Evolutionary conservation across 2,113 vertebrate genomes (phyloP).

Genomic region (Leucoraja erinaceus): DNA sequence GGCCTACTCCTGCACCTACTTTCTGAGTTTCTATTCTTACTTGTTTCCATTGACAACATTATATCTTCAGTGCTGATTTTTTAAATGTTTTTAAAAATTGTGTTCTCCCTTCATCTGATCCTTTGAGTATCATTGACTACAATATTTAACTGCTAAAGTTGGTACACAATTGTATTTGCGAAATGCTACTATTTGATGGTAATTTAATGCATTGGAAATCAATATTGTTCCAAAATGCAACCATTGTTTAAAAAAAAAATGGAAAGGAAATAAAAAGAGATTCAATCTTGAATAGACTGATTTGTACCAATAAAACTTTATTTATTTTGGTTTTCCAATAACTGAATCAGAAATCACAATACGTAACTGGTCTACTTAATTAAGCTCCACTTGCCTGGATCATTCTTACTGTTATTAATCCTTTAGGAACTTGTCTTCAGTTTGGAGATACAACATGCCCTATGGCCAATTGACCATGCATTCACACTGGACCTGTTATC

Average conservation of each 20-base stretch:
- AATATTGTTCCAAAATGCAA: not conserved
- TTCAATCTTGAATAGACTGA: not conserved
- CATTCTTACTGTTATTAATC: no score
- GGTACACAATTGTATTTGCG: not conserved
- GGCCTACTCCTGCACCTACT: no score
- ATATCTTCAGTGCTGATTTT: not conserved
- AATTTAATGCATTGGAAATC: not conserved
- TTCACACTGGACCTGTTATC: no score
- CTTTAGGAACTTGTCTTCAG: no score
- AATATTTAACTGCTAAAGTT: not conserved
- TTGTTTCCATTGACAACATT: not conserved
- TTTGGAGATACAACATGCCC: no score
- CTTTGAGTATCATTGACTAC: not conserved
- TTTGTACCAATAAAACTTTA: not conserved
- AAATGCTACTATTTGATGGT: not conserved
- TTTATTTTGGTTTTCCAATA: not conserved
- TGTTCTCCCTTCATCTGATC: not conserved
- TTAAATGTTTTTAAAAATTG: not conserved
- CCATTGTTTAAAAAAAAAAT: not conserved
- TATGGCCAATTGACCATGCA: no score
- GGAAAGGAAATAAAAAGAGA: not conserved
- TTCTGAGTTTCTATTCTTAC: no score
- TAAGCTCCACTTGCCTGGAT: no score
- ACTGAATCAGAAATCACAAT: not conserved
- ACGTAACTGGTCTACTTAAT: not conserved